These are phyloP conservation scores for Pempheris klunzingeri DNA, from an alignment of 2,797 vertebrate species.

Conservation along the genomic window DNA sequence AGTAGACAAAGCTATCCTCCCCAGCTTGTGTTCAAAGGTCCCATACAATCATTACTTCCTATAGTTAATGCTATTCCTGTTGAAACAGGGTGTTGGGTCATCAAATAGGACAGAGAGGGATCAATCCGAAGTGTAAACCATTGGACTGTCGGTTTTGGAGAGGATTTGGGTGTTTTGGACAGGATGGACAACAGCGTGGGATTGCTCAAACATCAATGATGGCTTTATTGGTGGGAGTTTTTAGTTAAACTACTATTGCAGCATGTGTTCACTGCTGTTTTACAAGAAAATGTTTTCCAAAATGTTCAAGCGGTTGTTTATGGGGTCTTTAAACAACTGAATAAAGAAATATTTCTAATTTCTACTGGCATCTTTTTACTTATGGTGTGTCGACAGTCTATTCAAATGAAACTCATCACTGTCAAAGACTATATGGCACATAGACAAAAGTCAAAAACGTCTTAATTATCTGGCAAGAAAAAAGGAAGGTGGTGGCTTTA, in stretches of 20 bases:
- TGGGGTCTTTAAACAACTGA: not conserved
- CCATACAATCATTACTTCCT: not conserved
- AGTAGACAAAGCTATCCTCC: not conserved
- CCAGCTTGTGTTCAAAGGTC: not conserved
- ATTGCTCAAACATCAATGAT: not conserved
- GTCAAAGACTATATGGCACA: not conserved
- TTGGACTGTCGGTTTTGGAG: not conserved
- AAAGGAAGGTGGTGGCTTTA: not conserved
- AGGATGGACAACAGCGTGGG: not conserved
- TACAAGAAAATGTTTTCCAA: not conserved
- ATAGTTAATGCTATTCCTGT: not conserved
- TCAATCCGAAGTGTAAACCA: not conserved
- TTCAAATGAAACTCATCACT: not conserved
- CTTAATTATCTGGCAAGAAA: not conserved
- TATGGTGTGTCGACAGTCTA: not conserved
- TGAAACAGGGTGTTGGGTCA: not conserved
- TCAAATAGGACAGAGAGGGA: not conserved
- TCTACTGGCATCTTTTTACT: not conserved
- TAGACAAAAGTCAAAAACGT: conserved; percentile 16
- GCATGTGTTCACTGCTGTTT: not conserved
- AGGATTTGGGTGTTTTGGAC: not conserved
- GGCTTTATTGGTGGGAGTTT: not conserved
- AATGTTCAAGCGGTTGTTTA: not conserved
- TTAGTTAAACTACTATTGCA: not conserved
- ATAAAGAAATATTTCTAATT: not conserved